A percentile compares a stretch with the other conserved stretches of the same genome.
Evolutionary conservation across 1,140 invertebrate genomes (phyloP).

Genomic region (Periplaneta americana): DNA sequence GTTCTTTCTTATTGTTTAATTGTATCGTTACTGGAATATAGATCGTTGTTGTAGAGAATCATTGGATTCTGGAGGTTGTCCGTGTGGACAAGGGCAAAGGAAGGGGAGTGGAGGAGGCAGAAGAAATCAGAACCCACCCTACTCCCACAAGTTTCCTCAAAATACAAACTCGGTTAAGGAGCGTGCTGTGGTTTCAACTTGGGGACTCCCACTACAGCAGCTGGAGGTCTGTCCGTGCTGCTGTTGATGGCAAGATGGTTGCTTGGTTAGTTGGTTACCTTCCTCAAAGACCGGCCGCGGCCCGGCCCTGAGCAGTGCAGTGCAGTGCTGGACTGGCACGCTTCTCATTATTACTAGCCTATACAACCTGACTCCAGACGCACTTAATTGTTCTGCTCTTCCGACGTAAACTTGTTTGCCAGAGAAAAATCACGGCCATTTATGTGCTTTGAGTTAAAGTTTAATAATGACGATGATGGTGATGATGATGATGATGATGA

Average conservation of each 20-base stretch:
- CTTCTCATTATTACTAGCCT: no score
- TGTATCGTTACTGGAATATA: background rate
- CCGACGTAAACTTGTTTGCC: no score
- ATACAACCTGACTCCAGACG: no score
- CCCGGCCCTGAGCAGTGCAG: background rate
- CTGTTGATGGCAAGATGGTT: background rate
- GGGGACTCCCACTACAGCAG: background rate
- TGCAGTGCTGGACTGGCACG: background rate
- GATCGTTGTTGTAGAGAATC: background rate
- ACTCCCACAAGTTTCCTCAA: background rate
- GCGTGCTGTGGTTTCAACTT: background rate
- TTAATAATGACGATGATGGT: no score
- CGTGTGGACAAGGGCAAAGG: background rate
- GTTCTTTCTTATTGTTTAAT: no score
- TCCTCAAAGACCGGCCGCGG: background rate
- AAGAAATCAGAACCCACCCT: background rate
- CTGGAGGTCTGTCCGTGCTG: background rate
- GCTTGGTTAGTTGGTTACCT: background rate
- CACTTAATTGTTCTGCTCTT: no score
- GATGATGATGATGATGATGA: no score
- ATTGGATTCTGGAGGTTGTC: background rate
- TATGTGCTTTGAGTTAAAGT: no score
- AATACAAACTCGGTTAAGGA: background rate
- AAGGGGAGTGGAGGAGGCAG: background rate
- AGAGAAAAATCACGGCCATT: no score